Base-by-base conservation (phyloP, 1,140 invertebrate species). In the Penaeus indicus region DNA sequence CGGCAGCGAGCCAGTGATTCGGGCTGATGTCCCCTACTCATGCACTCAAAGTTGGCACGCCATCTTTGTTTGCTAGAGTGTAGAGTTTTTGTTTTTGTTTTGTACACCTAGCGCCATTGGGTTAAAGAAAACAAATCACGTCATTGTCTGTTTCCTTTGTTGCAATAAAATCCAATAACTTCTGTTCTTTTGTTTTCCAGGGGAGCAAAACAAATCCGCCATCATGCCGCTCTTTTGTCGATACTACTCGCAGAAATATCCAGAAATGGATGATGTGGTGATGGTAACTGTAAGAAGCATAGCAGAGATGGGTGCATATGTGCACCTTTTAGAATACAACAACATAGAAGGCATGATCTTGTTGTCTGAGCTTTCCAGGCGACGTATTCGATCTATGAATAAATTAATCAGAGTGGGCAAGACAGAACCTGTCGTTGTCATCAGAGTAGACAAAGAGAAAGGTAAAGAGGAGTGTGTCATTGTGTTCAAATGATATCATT, bases 271-370 rank as follows among this genome's bases (percentile, higher is more conserved):
- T 92, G 99, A 99, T 95, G 98, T 99, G 60, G 99, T 99, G 19
- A 99, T 99, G 98, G 99, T 99, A 8, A 99, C 99, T 93, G 99
- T 99, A 3, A 95, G 97, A 22, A 97, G 97, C 90, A 99, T 99
- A 91, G 98, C 98, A 62, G 98, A 99, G 94, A 99, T 99, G 98
- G 99, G 99, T 88, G 99, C 99, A 10, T 99, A 99, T 93, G 99
- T 99, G 7, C 97, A 99, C 93, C 94, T 99, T 79, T 93, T 99
- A 82, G 99, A 99, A 94, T 99, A 99, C 92, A 99, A 99, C 93
- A 98, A 99, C 92, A 99, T 99, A 90, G 99, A 99, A 93, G 99
- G 99, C 91, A 98, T 98, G 97, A 98, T 98, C 88, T 93, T 98
- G 91, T 93, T 98, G 0, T 99, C 98, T 32, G 99, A 99, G 94